Evolutionary conservation across 2,113 vertebrate genomes (phyloP), one percentile per base, ranked within the genome.

Genomic region (Connochaetes taurinus): DNA sequence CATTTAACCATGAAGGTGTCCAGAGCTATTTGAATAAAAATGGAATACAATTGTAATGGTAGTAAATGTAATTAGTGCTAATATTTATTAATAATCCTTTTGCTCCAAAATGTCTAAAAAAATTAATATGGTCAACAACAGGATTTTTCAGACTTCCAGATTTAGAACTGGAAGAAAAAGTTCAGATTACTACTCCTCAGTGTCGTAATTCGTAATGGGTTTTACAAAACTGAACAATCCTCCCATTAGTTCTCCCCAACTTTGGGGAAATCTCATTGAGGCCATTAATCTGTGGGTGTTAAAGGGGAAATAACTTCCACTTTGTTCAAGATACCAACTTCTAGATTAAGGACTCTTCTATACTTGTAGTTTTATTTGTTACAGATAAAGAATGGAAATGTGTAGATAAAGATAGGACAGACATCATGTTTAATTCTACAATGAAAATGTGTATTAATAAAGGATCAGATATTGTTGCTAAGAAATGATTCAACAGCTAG

Each of bases 1-100:
- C 55, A 93, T 84, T 97, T 98, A 95, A 97, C 62, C 12, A 55
- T 96, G 82, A 96, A 97, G 52, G 93, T 94, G 57, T 97, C 94
- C 33, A 94, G 47, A 91, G 3, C 2, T 92, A 58, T 86, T 96
- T 80, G 81, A 84, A 50, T 31, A 87, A 90, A 96, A 89, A 97
- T 31, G n/a, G 55, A 89, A 85, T 89, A 15, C 15, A 92, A 92
- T 94, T 94, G 7, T 71, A 83, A 64, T 83, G 78, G 33, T 87
- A 95, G 27, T 93, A 95, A 97, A 27, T 80, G 74, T 91, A 86
- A 86, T 96, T 85, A 74, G n/a, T 95, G 58, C 27, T 90, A 83
- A 92, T 36, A n/a, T 58, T 88, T 95, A 92, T 93, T 92, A 93
- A 89, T 82, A 86, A 93, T 90, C 33, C 27, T 43, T 64, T 91